phyloP scores from a whole-genome alignment of 2,113 vertebrate species.

The Phoxinus phoxinus region DNA sequence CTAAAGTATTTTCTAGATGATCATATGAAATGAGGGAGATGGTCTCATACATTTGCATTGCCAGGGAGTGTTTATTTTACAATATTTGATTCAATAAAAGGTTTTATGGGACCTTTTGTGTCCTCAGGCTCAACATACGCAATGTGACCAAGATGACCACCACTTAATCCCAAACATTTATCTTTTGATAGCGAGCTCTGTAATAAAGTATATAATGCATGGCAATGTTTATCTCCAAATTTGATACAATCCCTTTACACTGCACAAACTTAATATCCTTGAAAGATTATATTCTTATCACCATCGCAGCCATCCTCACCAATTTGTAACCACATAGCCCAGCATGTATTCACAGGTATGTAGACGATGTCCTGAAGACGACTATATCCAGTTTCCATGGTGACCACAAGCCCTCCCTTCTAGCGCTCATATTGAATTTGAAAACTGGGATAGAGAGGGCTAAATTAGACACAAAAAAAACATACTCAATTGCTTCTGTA shows the following conservation, averaged over 20 bases:
- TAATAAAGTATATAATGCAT: neutral
- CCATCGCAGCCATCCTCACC: neutral
- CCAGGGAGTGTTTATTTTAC: constrained; percentile 42
- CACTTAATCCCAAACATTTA: neutral
- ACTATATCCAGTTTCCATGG: constrained; percentile 72
- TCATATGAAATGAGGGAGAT: constrained; percentile 32
- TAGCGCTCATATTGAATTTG: constrained; percentile 56
- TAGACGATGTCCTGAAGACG: constrained; percentile 60
- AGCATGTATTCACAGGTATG: constrained; percentile 50
- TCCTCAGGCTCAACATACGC: constrained; percentile 19
- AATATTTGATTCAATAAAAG: constrained; percentile 26
- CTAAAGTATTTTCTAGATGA: constrained; percentile 44
- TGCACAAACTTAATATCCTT: constrained; percentile 29
- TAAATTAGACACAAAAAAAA: constrained; percentile 50
- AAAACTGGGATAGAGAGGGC: constrained; percentile 58
- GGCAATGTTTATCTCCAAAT: constrained; percentile 8
- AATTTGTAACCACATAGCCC: constrained; percentile 29
- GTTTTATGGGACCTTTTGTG: constrained; percentile 29
- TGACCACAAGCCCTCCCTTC: constrained; percentile 59
- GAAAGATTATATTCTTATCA: constrained; percentile 16
- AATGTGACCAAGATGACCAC: neutral
- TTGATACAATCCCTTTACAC: neutral
- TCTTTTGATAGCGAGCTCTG: constrained; percentile 24
- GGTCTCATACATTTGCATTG: constrained; percentile 46
- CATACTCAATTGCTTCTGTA: constrained; percentile 39